Percentiles rank a stretch among this genome's conserved stretches.
Conservation (phyloP, 2,888 invertebrate species). For the Apotomis betuletana region DNA sequence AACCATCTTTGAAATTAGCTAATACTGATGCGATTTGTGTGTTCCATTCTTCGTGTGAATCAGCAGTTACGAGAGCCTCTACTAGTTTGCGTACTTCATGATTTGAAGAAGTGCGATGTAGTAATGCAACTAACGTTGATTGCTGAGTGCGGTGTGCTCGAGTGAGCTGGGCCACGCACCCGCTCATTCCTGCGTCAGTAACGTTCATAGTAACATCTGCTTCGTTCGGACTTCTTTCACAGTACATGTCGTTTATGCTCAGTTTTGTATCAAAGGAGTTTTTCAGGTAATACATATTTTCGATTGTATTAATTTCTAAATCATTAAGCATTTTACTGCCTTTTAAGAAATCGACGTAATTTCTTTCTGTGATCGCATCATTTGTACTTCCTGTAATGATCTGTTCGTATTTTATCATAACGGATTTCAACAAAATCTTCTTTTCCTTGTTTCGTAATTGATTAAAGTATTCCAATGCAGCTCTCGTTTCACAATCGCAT, state of each 20-base stretch:
- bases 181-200: slow-evolving; percentile 60
- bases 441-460: slow-evolving; percentile 60
- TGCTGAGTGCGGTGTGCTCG: slow-evolving; percentile 56
- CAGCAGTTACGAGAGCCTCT: slow-evolving; percentile 59
- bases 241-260: slow-evolving; percentile 64
- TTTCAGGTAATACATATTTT: slow-evolving; percentile 73
- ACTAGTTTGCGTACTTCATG: slow-evolving; percentile 64
- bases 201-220: slow-evolving; percentile 54
- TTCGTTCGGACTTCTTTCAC: slow-evolving; percentile 56
- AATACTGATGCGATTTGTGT: slow-evolving; percentile 52
- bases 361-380: slow-evolving; percentile 64
- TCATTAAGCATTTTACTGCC: slow-evolving; percentile 63
- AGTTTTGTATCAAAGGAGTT: slow-evolving; percentile 65
- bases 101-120: slow-evolving; percentile 66
- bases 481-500: slow-evolving; percentile 67
- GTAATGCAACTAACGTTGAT: slow-evolving; percentile 57
- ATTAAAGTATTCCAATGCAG: slow-evolving; percentile 68
- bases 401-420: slow-evolving; percentile 72
- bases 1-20: slow-evolving; percentile 63
- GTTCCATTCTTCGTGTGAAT: slow-evolving; percentile 44
- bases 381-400: slow-evolving; percentile 58
- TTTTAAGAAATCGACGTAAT: slow-evolving; percentile 77
- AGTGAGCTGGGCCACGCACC: slow-evolving; percentile 60
- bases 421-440: slow-evolving; percentile 62
- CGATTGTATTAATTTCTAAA: slow-evolving; percentile 61